phyloP scores from a whole-genome alignment of 2,113 vertebrate genomes.

The Clarias magur region DNA sequence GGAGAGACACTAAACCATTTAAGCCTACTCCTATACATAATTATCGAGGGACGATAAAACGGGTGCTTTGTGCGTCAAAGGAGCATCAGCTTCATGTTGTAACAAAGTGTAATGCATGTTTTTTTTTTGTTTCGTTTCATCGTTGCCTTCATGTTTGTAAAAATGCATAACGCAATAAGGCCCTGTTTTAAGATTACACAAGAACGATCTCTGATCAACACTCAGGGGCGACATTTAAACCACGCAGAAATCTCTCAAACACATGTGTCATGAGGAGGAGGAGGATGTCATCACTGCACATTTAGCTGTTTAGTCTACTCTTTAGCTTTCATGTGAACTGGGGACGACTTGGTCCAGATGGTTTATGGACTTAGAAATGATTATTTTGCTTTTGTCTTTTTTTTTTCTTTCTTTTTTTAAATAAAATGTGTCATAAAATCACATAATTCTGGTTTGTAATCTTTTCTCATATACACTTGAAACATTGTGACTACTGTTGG shows the following conservation, averaged over 20 bases:
- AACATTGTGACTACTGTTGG: neutral
- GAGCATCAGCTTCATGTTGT: neutral
- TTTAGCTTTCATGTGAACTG: neutral
- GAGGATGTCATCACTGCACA: constrained; percentile 30
- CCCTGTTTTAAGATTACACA: neutral
- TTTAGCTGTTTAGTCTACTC: neutral
- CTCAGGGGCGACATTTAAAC: constrained; percentile 44
- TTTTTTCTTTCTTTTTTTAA: constrained; percentile 35
- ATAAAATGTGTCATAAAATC: constrained; percentile 58
- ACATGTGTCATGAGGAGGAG: neutral
- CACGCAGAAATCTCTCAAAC: neutral
- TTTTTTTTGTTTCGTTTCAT: neutral
- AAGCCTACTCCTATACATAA: neutral
- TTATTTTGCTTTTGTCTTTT: constrained; percentile 57
- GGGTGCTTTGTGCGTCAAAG: constrained; percentile 3
- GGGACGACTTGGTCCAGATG: constrained; percentile 55
- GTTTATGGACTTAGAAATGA: constrained; percentile 52
- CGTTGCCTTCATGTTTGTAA: neutral
- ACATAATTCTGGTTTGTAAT: neutral
- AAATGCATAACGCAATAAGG: neutral
- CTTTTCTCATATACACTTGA: neutral
- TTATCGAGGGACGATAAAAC: constrained; percentile 29
- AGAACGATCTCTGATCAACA: constrained; percentile 36
- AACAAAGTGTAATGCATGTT: constrained; percentile 19
- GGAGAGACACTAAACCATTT: neutral